Evolutionary conservation across 2,113 vertebrate genomes (phyloP), one percentile per base, ranked within the genome.

Genomic region (Meles meles): DNA sequence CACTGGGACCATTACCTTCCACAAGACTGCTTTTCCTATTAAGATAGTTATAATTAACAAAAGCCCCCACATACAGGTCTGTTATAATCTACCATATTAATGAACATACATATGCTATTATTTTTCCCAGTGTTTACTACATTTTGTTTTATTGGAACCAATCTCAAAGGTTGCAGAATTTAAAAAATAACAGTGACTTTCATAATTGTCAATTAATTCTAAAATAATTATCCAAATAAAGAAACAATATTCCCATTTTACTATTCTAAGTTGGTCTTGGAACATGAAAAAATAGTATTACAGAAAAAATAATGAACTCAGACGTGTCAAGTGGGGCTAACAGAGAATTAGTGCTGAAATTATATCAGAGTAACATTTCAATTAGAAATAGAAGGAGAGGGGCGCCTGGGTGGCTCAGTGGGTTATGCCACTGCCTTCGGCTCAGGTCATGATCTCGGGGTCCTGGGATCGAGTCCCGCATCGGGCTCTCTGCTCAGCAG

Each of bases 31-130:
- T 72, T 91, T 97, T 77, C 59, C 21, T 81, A 90, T 83, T 83
- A 80, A 88, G 29, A 44, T 9, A 90, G 69, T 65, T 92, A 92
- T 86, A 92, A 93, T 92, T 96, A 97, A 81, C 3, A 96, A 89
- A 34, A 94, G 18, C 20, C 27, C 3, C 15, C 7, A 31, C 1
- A 21, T 17, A 31, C 31, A 80, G 29, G 81, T 44, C 27, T 80
- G 25, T 96, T 59, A 90, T 49, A 34, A 91, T 79, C 37, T 86
- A 67, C 44, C 15, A 81, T 59, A 39, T 77, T 97, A 80, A 89
- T 89, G 34, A 83, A 72, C 3, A 86, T 61, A 82, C 34, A 67
- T 3, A 86, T 47, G 25, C 42, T 93, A 71, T 89, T 86, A 79
- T 65, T 74, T 96, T 65, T 83, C 59, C 71, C 92, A 88, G 67